A percentile compares a stretch with the other conserved stretches of the same genome.
These are phyloP conservation scores for Conchocele bisecta DNA, from an alignment of 2,888 invertebrate species.

Conservation along the genomic window DNA sequence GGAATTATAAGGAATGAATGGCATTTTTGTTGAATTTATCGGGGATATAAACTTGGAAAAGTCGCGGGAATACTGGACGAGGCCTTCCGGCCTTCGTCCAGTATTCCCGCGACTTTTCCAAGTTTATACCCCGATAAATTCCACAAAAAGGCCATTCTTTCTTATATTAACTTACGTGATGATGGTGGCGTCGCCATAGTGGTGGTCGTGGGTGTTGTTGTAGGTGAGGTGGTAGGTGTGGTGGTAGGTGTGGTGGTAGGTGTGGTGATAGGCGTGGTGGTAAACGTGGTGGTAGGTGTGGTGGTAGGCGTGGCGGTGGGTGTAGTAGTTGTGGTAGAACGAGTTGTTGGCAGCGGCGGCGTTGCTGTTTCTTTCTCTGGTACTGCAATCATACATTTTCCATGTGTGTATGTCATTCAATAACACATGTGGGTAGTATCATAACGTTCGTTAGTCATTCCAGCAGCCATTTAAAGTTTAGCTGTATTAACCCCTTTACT, in stretches of 20 bases:
- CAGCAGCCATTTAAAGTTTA: too few relatives aligned
- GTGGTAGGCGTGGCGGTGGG: neutral
- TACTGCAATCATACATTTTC: neutral
- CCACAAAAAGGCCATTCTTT: neutral
- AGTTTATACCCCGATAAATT: too few relatives aligned
- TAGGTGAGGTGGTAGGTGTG: neutral
- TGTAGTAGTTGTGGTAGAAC: neutral
- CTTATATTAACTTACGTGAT: neutral
- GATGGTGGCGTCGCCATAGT: neutral
- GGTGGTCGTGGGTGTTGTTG: neutral
- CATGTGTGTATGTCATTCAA: neutral
- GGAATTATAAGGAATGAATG: too few relatives aligned
- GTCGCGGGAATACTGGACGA: too few relatives aligned
- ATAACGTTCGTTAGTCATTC: too few relatives aligned
- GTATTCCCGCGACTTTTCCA: too few relatives aligned
- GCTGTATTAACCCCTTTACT: too few relatives aligned
- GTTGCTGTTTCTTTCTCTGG: neutral
- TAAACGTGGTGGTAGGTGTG: neutral
- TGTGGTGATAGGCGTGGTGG: neutral
- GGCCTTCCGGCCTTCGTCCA: too few relatives aligned
- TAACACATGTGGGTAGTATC: too few relatives aligned
- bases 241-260: neutral
- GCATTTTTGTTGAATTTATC: too few relatives aligned
- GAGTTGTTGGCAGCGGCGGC: neutral
- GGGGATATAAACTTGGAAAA: too few relatives aligned